phyloP scores from a whole-genome alignment of 2,113 vertebrate species.

The Odobenus rosmarus region DNA sequence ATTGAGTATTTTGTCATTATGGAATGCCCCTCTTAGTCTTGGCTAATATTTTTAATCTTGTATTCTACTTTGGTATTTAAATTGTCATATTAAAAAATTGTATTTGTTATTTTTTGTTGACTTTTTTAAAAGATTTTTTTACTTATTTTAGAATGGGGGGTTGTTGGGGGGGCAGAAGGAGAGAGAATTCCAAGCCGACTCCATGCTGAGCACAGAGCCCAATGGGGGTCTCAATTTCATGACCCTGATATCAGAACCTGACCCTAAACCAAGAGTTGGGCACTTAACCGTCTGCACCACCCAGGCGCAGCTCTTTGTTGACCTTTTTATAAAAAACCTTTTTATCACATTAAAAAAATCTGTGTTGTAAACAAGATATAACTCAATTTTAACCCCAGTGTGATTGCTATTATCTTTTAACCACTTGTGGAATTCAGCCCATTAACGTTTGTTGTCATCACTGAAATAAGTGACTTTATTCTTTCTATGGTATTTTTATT shows the following conservation, averaged over 20 bases:
- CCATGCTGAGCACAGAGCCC: not conserved
- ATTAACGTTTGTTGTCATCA: not conserved
- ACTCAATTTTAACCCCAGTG: not conserved
- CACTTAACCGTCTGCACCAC: not conserved
- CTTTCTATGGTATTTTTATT: not conserved
- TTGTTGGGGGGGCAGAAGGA: not conserved
- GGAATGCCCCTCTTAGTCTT: not conserved
- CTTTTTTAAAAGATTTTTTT: not conserved
- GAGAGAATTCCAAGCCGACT: not conserved
- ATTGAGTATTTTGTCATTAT: not conserved
- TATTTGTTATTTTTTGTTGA: conserved; percentile 1
- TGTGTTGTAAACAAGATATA: not conserved
- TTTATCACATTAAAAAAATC: not conserved
- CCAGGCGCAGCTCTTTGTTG: not conserved
- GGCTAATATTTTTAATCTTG: not conserved
- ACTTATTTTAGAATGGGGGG: not conserved
- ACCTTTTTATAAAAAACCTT: not conserved
- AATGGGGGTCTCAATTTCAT: not conserved
- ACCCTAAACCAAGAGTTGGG: not conserved
- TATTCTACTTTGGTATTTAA: not conserved
- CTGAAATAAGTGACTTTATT: conserved; percentile 37
- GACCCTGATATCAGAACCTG: not conserved
- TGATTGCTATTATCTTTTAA: conserved; percentile 28
- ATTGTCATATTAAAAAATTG: not conserved
- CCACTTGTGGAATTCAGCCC: not conserved